Percentiles rank a stretch among this genome's conserved stretches.
Conservation (phyloP, 1,140 invertebrate species). For the Yoshiicerus persimilis region DNA sequence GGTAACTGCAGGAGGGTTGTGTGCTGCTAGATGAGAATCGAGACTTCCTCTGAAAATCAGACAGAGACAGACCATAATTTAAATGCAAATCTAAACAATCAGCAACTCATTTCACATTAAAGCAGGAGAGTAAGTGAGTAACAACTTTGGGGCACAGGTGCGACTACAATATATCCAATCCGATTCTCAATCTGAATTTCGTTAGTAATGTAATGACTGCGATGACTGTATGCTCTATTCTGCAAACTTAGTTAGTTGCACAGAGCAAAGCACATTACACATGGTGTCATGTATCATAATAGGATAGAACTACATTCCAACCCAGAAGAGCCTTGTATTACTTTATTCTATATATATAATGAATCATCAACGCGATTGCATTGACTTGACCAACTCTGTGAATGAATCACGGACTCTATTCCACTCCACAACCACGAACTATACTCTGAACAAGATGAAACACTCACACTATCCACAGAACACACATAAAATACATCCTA, state of each 20-base stretch:
- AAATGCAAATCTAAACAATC: slow-evolving; percentile 1
- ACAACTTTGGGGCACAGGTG: background rate
- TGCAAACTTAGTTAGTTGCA: background rate
- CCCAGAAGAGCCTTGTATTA: background rate
- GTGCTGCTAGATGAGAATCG: slow-evolving; percentile 43
- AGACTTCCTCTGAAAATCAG: slow-evolving; percentile 44
- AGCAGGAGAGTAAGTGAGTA: background rate
- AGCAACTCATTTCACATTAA: background rate
- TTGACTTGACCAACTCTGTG: background rate
- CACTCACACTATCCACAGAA: background rate
- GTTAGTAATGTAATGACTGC: background rate
- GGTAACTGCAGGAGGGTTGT: slow-evolving; percentile 32
- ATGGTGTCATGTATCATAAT: too few species aligned
- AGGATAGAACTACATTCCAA: background rate
- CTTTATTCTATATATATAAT: background rate
- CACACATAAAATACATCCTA: background rate
- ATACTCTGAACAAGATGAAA: background rate
- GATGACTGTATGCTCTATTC: background rate
- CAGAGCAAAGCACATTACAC: background rate
- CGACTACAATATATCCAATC: background rate
- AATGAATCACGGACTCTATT: background rate
- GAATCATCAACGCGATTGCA: background rate
- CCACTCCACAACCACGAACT: too few species aligned
- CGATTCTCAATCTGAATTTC: background rate
- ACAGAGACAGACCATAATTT: slow-evolving; percentile 4